These are phyloP conservation scores for Euzophera pinguis DNA, from an alignment of 2,888 invertebrate genomes.

Conservation along the genomic window DNA sequence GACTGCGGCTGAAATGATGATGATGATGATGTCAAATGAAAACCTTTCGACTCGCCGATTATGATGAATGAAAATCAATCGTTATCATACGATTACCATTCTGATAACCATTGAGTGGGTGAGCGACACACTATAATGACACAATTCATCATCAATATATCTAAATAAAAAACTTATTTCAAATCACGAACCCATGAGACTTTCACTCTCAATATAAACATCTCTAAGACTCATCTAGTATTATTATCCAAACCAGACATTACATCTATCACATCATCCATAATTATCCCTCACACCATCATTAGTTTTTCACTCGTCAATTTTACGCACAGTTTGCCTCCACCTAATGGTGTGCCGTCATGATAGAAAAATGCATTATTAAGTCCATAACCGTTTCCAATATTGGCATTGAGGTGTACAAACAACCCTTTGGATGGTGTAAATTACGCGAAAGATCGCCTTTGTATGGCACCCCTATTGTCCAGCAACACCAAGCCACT, in stretches of 20 bases:
- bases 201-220: too few species aligned
- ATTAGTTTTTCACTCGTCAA: conserved; percentile 53
- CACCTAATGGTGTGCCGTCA: conserved; percentile 50
- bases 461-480: conserved; percentile 47
- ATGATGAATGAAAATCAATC: too few species aligned
- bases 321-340: conserved; percentile 65
- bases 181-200: too few species aligned
- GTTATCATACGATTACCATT: too few species aligned
- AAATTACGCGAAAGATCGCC: conserved; percentile 59
- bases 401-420: conserved; percentile 42
- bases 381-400: conserved; percentile 62
- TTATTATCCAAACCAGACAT: conserved; percentile 15
- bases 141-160: too few species aligned
- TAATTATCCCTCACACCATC: conserved; percentile 47
- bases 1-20: too few species aligned
- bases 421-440: conserved; percentile 62
- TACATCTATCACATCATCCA: conserved; percentile 22
- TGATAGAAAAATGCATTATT: conserved; percentile 70
- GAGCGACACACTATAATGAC: too few species aligned
- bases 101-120: too few species aligned
- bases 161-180: too few species aligned
- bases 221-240: too few species aligned
- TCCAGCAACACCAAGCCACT: conserved; percentile 71
- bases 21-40: too few species aligned
- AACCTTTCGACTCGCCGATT: too few species aligned